Evolutionary conservation across 2,113 vertebrate species (phyloP).

Genomic region (Myiopsitta monachus): DNA sequence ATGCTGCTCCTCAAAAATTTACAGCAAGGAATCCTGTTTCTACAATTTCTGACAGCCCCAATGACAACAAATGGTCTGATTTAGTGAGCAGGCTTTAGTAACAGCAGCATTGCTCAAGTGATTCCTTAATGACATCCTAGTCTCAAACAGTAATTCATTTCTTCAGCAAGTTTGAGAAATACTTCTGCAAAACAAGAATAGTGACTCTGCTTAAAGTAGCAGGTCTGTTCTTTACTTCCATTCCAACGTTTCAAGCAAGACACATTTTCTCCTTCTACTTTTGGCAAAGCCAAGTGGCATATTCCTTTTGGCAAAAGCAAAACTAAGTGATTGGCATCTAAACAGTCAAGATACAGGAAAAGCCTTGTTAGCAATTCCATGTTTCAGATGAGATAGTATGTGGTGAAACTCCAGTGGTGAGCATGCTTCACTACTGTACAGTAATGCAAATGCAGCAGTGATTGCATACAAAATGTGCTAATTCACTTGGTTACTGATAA

Average conservation of each 20-base stretch:
- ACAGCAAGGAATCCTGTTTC: background rate
- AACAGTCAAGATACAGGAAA: background rate
- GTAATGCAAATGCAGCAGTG: background rate
- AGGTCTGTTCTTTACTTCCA: background rate
- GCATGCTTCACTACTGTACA: background rate
- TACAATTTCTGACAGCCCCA: background rate
- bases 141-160: slow-evolving; percentile 6
- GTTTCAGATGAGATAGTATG: background rate
- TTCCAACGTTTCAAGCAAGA: background rate
- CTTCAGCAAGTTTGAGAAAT: background rate
- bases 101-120: background rate
- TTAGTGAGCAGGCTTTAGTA: background rate
- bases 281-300: background rate
- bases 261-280: background rate
- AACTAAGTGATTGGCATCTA: background rate
- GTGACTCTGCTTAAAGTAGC: background rate
- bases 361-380: background rate
- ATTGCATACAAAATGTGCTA: background rate
- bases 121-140: background rate
- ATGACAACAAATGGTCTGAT: background rate
- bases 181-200: background rate
- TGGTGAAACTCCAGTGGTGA: background rate
- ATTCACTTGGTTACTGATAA: background rate
- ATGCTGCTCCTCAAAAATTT: background rate
- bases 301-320: background rate